These are phyloP conservation scores for Xanthia icteritia DNA, from an alignment of 2,888 invertebrate species.

Conservation along the genomic window DNA sequence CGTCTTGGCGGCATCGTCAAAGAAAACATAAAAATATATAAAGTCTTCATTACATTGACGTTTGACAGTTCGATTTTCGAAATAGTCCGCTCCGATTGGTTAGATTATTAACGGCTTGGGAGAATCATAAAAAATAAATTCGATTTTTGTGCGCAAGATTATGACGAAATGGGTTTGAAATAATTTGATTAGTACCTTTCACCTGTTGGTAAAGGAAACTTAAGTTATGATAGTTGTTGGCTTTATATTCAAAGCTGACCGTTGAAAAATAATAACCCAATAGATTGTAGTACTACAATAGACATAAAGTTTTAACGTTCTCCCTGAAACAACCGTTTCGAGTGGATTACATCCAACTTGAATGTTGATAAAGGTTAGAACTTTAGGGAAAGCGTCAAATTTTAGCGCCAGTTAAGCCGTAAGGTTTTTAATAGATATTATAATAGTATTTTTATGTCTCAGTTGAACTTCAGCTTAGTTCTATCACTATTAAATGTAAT, in stretches of 20 bases:
- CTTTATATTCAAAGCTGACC: conserved; percentile 50
- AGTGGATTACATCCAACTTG: conserved; percentile 69
- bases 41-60: conserved; percentile 85
- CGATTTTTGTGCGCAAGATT: conserved; percentile 71
- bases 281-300: conserved; percentile 68
- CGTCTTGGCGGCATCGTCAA: conserved; percentile 85
- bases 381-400: conserved; percentile 68
- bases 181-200: conserved; percentile 72
- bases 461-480: conserved; percentile 49
- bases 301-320: conserved; percentile 68
- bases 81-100: conserved; percentile 77
- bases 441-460: conserved; percentile 66
- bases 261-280: conserved; percentile 65
- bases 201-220: conserved; percentile 66
- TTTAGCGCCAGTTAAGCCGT: conserved; percentile 67
- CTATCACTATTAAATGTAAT: conserved; percentile 43
- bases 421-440: conserved; percentile 71
- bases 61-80: conserved; percentile 87
- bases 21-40: conserved; percentile 84
- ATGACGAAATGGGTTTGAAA: conserved; percentile 65
- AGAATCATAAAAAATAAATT: conserved; percentile 71
- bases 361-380: conserved; percentile 71
- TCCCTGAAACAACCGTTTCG: conserved; percentile 67
- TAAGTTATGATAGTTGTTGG: conserved; percentile 53
- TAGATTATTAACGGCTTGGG: conserved; percentile 74